Conservation (phyloP, 2,113 vertebrate species). For the Hylia prasina region DNA sequence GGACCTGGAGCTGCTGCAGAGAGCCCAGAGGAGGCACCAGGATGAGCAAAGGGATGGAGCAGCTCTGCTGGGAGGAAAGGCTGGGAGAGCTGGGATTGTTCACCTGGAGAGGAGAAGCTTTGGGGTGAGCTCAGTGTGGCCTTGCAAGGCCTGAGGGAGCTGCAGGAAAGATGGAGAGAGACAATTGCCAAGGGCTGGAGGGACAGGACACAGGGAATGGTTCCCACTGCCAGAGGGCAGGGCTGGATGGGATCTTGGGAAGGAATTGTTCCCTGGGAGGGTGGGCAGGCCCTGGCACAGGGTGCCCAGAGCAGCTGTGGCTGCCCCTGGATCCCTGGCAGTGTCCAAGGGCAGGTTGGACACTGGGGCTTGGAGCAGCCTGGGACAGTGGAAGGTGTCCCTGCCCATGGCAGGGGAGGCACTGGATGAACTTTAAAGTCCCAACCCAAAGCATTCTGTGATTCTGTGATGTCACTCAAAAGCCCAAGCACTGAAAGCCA, state of each 20-base stretch:
- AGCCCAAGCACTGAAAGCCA: neutral
- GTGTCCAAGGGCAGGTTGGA: neutral
- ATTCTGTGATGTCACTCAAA: neutral
- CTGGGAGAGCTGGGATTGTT: neutral
- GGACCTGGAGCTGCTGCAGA: neutral
- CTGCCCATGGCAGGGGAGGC: neutral
- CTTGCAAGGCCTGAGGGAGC: neutral
- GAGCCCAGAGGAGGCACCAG: neutral
- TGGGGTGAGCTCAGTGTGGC: neutral
- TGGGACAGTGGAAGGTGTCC: neutral
- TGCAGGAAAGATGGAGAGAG: neutral
- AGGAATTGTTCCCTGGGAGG: neutral
- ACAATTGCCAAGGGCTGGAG: neutral
- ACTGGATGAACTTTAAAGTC: rapidly evolving
- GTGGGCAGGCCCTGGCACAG: neutral
- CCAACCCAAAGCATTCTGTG: neutral
- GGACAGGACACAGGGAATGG: neutral
- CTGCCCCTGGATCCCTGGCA: neutral
- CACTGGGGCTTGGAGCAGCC: neutral
- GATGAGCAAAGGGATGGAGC: neutral
- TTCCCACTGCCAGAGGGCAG: neutral
- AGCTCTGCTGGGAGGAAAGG: neutral
- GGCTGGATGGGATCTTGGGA: rapidly evolving
- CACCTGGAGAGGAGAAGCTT: neutral
- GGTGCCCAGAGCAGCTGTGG: neutral